Evolutionary conservation across 2,797 vertebrate species (phyloP).

Genomic region (Rhinichthys osculus): DNA sequence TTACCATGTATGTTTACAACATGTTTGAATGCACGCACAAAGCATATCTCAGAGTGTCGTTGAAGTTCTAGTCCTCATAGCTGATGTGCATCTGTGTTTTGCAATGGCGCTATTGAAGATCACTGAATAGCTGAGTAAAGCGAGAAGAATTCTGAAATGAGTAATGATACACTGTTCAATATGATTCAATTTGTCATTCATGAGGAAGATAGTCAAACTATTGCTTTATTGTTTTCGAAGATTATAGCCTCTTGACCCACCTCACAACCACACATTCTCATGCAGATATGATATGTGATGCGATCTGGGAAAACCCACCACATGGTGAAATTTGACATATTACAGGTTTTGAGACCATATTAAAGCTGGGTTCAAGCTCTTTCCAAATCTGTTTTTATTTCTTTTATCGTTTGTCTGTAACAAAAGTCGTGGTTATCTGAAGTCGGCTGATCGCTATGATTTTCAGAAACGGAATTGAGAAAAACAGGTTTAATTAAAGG

Average conservation of each 20-base stretch:
- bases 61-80: constrained; percentile 38
- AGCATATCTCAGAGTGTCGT: constrained; percentile 7
- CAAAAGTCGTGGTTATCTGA: too few relatives aligned
- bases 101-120: constrained; percentile 55
- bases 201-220: constrained; percentile 54
- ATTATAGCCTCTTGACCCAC: constrained; percentile 46
- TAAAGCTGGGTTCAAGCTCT: too few relatives aligned
- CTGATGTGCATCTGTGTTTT: constrained; percentile 51
- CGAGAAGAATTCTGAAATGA: constrained; percentile 59
- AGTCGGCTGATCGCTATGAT: too few relatives aligned
- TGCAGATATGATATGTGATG: constrained; percentile 13
- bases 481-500: too few relatives aligned
- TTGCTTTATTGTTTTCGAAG: constrained; percentile 55
- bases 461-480: too few relatives aligned
- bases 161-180: constrained; percentile 58
- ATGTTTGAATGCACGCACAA: background rate
- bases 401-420: too few relatives aligned
- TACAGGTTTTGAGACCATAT: too few relatives aligned
- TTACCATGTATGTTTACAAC: background rate
- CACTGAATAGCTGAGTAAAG: constrained; percentile 39
- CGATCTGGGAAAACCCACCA: too few relatives aligned
- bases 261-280: constrained; percentile 1
- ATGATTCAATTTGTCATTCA: constrained; percentile 58
- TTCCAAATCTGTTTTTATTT: too few relatives aligned
- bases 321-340: too few relatives aligned